Conservation (phyloP, 2,113 vertebrate genomes). For the Myotis davidii region DNA sequence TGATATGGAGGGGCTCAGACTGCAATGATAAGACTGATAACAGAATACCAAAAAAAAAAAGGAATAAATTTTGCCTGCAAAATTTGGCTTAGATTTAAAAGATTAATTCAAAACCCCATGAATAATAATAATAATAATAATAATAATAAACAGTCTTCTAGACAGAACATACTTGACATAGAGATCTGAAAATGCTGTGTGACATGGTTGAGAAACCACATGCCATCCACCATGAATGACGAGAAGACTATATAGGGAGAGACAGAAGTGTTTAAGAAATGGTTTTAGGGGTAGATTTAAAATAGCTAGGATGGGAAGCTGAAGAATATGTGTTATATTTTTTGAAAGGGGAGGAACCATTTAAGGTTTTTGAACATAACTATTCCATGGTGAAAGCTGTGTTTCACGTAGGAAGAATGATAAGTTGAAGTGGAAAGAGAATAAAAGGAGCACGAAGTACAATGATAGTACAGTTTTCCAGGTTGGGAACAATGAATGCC, state of each 20-base stretch:
- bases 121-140: not conserved
- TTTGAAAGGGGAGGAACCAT: not conserved
- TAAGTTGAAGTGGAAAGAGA: not conserved
- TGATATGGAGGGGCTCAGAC: not conserved
- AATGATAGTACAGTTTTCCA: not conserved
- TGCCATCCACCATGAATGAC: not conserved
- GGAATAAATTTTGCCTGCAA: not conserved
- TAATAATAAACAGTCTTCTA: not conserved
- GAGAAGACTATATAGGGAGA: not conserved
- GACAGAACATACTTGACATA: not conserved
- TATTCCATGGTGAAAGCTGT: not conserved
- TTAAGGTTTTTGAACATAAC: not conserved
- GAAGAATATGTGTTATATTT: not conserved
- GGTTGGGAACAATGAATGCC: not conserved
- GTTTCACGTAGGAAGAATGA: not conserved
- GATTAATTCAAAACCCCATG: not conserved
- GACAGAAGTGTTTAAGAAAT: not conserved
- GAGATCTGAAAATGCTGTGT: not conserved
- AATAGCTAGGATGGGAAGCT: not conserved
- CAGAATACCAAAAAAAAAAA: not conserved
- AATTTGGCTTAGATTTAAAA: conserved; percentile 1
- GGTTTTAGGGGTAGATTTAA: not conserved
- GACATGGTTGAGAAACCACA: not conserved
- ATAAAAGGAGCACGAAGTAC: not conserved
- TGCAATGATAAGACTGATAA: not conserved